These are phyloP conservation scores for Sceloporus tristichus DNA, from an alignment of 2,113 vertebrate species.

Conservation along the genomic window DNA sequence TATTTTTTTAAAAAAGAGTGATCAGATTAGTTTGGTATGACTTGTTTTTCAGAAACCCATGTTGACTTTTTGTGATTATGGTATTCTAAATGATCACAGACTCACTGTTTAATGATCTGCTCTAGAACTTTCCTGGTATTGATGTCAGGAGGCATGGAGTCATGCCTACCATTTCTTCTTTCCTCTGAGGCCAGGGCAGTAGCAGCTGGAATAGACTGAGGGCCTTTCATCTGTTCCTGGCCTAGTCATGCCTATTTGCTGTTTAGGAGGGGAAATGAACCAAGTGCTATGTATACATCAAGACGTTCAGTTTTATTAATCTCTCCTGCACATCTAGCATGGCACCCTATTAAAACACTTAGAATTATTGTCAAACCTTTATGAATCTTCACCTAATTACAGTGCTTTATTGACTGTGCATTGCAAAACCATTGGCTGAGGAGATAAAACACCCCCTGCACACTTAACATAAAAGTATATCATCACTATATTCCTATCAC, in stretches of 20 bases:
- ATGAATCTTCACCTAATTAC: slow-evolving; percentile 9
- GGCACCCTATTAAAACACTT: slow-evolving; percentile 31
- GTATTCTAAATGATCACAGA: too few relatives aligned
- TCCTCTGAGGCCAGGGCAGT: too few relatives aligned
- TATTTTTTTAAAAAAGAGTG: background rate
- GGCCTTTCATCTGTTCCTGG: too few relatives aligned
- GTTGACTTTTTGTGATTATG: too few relatives aligned
- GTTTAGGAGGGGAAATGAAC: background rate
- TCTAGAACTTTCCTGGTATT: too few relatives aligned
- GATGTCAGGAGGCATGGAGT: too few relatives aligned
- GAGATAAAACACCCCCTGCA: fast-evolving
- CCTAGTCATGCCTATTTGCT: background rate
- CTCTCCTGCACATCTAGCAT: background rate
- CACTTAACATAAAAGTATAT: fast-evolving
- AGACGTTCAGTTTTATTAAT: background rate
- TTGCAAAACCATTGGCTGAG: slow-evolving; percentile 26
- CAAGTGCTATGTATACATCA: background rate
- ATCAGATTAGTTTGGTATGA: too few relatives aligned
- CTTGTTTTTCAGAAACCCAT: too few relatives aligned
- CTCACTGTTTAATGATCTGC: too few relatives aligned
- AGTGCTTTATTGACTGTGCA: slow-evolving; percentile 25
- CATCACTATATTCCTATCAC: background rate
- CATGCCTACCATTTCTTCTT: too few relatives aligned
- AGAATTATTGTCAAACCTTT: background rate
- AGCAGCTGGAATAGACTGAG: too few relatives aligned